These are phyloP conservation scores for Erythrocercus mccallii DNA, from an alignment of 2,113 vertebrate species.

Conservation along the genomic window DNA sequence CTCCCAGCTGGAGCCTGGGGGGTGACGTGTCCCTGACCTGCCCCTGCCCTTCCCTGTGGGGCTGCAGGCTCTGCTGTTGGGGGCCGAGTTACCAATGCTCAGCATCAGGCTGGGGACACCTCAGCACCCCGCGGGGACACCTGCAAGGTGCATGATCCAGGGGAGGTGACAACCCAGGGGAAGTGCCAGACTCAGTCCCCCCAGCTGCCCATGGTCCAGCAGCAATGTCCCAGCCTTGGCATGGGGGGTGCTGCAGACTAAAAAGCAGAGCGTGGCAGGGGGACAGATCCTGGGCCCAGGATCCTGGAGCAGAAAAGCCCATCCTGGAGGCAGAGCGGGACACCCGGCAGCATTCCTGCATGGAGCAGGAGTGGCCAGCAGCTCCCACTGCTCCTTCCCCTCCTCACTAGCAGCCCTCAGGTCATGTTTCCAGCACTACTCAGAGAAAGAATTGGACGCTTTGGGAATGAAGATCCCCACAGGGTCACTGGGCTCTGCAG, in stretches of 20 bases:
- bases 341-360: background rate
- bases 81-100: background rate
- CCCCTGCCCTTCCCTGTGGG: background rate
- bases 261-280: rapidly evolving
- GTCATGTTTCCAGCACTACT: background rate
- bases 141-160: background rate
- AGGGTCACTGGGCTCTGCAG: background rate
- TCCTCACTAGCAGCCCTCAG: background rate
- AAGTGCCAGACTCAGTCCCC: background rate
- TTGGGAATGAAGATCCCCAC: background rate
- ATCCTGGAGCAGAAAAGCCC: background rate
- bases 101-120: background rate
- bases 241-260: background rate
- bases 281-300: background rate
- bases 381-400: background rate
- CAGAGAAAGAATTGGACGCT: rapidly evolving
- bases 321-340: background rate
- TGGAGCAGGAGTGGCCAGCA: slow-evolving; percentile 11
- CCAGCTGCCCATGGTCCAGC: background rate
- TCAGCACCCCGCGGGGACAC: background rate
- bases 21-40: rapidly evolving
- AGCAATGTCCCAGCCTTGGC: background rate
- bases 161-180: background rate
- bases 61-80: rapidly evolving
- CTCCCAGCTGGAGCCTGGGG: rapidly evolving